Conservation (phyloP, 2,888 invertebrate genomes). For the Perdita meconis region DNA sequence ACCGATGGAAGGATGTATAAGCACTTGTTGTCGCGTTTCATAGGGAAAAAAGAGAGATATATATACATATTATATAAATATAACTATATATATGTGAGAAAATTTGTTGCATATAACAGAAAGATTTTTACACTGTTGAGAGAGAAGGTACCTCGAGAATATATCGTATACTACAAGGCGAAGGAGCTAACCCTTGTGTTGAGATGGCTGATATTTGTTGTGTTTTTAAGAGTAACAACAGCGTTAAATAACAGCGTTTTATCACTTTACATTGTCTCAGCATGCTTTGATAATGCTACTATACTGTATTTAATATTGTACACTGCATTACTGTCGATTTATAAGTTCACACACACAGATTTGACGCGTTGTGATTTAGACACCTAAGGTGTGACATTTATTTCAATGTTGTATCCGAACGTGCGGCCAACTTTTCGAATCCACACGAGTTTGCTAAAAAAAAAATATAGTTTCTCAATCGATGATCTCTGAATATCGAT, state of each 20-base stretch:
- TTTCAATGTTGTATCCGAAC: conserved; percentile 21
- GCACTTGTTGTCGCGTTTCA: conserved; percentile 74
- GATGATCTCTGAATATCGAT: no score
- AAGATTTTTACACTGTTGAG: conserved; percentile 28
- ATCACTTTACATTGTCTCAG: conserved; percentile 79
- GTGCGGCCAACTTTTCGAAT: conserved; percentile 6
- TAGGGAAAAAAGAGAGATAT: background rate
- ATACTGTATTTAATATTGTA: conserved; percentile 69
- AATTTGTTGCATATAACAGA: conserved; percentile 70
- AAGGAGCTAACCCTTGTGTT: conserved; percentile 80
- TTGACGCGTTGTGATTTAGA: conserved; percentile 65
- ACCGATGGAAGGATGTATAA: conserved; percentile 11
- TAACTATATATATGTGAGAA: background rate
- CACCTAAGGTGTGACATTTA: conserved; percentile 26
- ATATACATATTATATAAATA: no score
- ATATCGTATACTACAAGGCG: conserved; percentile 64
- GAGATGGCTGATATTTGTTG: conserved; percentile 83
- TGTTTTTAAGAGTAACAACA: conserved; percentile 83
- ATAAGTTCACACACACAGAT: conserved; percentile 74
- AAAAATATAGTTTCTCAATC: no score
- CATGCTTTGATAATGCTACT: conserved; percentile 80
- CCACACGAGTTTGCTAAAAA: background rate
- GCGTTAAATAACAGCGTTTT: conserved; percentile 83
- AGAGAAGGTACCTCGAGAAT: conserved; percentile 15
- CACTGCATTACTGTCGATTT: conserved; percentile 60